These are phyloP conservation scores for Metallyticus violacea DNA, from an alignment of 2,888 invertebrate species.

Conservation along the genomic window DNA sequence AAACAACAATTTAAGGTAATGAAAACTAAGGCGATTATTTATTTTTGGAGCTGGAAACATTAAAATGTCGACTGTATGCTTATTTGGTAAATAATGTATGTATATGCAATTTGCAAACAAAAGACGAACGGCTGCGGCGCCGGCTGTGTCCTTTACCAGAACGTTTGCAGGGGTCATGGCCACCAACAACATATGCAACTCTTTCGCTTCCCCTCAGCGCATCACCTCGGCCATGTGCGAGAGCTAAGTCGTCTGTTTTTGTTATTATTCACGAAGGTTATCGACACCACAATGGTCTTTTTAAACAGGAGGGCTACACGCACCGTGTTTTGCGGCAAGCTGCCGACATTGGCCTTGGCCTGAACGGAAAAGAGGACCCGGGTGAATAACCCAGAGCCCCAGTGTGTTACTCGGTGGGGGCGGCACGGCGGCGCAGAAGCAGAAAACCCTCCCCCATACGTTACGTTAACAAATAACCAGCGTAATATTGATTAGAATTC, in stretches of 20 bases:
- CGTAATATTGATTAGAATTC: not conserved
- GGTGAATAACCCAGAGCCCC: constrained; percentile 18
- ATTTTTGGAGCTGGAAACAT: no score
- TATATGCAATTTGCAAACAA: not conserved
- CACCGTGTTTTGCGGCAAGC: not conserved
- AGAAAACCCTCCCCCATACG: not conserved
- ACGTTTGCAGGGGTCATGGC: not conserved
- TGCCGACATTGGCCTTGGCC: constrained; percentile 17
- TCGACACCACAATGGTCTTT: not conserved
- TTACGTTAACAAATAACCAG: constrained; percentile 9
- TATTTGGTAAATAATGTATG: no score
- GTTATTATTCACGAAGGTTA: not conserved
- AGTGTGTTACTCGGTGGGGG: not conserved
- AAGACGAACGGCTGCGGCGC: not conserved
- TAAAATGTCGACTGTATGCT: no score
- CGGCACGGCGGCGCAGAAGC: not conserved
- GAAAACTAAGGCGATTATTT: no score
- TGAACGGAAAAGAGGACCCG: not conserved
- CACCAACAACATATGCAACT: not conserved
- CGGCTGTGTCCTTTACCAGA: no score
- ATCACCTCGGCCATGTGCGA: not conserved
- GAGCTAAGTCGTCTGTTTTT: not conserved
- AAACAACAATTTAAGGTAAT: no score
- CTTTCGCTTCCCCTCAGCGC: not conserved
- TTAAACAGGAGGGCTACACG: not conserved